Conservation (phyloP, 2,113 vertebrate genomes). For the Myrmecobius fasciatus region DNA sequence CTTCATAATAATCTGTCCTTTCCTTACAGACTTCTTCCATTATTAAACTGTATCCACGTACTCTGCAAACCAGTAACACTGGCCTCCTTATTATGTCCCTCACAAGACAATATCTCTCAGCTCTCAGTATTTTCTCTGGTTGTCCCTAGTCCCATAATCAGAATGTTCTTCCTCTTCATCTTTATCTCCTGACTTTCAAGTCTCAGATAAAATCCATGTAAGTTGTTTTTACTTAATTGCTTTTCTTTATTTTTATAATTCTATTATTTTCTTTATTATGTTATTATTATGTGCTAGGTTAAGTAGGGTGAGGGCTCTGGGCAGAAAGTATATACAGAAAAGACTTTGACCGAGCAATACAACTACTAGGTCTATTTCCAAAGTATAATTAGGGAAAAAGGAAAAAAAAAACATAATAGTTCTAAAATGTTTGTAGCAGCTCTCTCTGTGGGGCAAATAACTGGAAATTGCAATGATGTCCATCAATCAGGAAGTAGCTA, state of each 20-base stretch:
- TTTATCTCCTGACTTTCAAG: not conserved
- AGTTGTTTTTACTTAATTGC: not conserved
- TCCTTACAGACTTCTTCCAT: no score
- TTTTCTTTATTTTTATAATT: not conserved
- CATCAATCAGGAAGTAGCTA: no score
- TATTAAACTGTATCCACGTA: no score
- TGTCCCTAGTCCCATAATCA: no score
- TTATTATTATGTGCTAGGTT: not conserved
- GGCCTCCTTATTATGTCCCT: not conserved
- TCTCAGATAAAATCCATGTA: not conserved
- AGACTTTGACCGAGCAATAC: not conserved
- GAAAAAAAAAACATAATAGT: no score
- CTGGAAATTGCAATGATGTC: no score
- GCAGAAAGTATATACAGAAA: not conserved
- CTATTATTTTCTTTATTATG: no score
- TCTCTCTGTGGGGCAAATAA: no score
- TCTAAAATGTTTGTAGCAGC: no score
- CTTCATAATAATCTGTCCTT: not conserved
- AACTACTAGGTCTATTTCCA: no score
- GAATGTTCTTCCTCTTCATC: no score
- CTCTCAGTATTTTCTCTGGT: not conserved
- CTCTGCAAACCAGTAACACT: not conserved
- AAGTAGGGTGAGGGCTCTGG: not conserved
- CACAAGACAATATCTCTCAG: not conserved
- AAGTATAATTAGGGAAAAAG: no score